Conservation (phyloP, 1,140 invertebrate genomes). For the Drosophila tsacasi region DNA sequence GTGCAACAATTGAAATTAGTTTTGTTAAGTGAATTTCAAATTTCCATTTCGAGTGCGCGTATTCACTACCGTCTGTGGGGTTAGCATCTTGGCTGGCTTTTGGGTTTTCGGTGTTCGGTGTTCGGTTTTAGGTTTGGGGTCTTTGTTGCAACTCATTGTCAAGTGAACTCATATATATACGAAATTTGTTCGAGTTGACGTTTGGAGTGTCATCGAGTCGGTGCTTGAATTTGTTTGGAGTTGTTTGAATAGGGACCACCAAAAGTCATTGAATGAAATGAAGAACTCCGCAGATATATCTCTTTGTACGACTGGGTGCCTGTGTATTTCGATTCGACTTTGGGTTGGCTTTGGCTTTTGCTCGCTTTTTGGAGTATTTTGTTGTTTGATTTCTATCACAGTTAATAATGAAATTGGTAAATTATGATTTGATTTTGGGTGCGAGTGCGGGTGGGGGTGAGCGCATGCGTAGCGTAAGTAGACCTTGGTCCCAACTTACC, state of each 20-base stretch:
- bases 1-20: constrained; percentile 82
- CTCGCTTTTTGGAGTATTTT: constrained; percentile 76
- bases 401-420: constrained; percentile 83
- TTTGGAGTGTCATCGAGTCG: constrained; percentile 78
- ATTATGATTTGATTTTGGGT: constrained; percentile 52
- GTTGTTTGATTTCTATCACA: constrained; percentile 82
- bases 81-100: constrained; percentile 52
- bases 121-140: constrained; percentile 28
- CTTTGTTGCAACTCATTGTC: constrained; percentile 84
- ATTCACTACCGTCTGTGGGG: constrained; percentile 71
- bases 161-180: constrained; percentile 75
- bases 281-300: constrained; percentile 76
- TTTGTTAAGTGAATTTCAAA: constrained; percentile 81
- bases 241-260: constrained; percentile 83
- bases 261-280: constrained; percentile 84
- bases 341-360: constrained; percentile 47
- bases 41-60: constrained; percentile 63
- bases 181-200: constrained; percentile 79
- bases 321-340: constrained; percentile 17
- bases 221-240: constrained; percentile 81
- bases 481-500: constrained; percentile 68
- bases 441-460: constrained; percentile 47
- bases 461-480: constrained; percentile 15
- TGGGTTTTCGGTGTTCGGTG: background rate
- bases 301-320: constrained; percentile 31